These are phyloP conservation scores for Urophycis tenuis DNA, from an alignment of 2,797 vertebrate genomes.

Conservation along the genomic window DNA sequence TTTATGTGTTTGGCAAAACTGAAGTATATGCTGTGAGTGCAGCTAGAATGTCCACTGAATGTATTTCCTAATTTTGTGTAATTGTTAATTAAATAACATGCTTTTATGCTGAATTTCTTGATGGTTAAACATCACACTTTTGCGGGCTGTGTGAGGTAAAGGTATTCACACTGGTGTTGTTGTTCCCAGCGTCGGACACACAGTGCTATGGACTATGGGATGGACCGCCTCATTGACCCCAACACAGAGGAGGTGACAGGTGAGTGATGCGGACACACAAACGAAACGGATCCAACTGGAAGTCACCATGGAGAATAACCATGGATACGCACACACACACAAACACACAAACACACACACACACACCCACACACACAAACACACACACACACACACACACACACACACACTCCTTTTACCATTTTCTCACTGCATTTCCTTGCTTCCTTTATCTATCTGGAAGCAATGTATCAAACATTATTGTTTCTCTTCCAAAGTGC, in stretches of 20 bases:
- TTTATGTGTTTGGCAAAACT: background rate
- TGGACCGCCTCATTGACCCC: conserved; percentile 80
- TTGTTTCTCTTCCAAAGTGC: no score
- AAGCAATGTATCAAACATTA: no score
- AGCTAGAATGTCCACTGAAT: background rate
- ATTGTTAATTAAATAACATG: background rate
- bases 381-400: background rate
- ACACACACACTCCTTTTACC: no score
- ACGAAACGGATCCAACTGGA: background rate
- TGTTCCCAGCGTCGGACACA: conserved; percentile 71
- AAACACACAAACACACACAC: background rate
- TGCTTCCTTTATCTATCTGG: no score
- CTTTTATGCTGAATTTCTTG: conserved; percentile 3
- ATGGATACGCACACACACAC: background rate
- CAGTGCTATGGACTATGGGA: conserved; percentile 77
- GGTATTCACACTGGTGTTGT: conserved; percentile 1
- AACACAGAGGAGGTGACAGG: conserved; percentile 85
- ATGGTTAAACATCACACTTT: background rate
- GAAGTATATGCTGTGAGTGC: background rate
- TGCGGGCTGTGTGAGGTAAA: background rate
- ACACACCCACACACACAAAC: background rate
- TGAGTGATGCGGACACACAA: conserved; percentile 53
- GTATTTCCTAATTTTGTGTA: background rate
- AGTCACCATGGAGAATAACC: background rate
- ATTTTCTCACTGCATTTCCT: no score